A percentile compares a stretch with the other conserved stretches of the same genome.
Conservation (phyloP, 2,888 invertebrate species). For the Tineola bisselliella region DNA sequence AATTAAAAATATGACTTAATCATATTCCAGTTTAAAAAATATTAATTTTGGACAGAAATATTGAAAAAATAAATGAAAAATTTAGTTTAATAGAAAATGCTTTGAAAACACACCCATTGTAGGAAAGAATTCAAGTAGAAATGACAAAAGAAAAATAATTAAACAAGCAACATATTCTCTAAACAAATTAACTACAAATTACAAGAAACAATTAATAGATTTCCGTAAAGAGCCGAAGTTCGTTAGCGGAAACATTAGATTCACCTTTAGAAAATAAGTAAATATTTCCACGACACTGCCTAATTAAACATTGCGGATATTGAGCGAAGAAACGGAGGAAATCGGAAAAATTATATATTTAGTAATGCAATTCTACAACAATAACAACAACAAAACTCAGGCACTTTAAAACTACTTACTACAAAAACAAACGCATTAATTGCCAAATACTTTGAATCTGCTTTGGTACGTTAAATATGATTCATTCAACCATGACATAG, state of each 20-base stretch:
- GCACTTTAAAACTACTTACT: conserved; percentile 14
- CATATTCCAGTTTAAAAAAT: no score
- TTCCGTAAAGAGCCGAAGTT: not conserved
- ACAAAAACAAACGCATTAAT: no score
- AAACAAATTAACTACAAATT: not conserved
- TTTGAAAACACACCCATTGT: not conserved
- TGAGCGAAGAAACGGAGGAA: not conserved
- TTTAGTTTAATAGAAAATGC: not conserved
- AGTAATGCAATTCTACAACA: not conserved
- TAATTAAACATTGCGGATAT: conserved; percentile 5
- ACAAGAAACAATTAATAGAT: conserved; percentile 5
- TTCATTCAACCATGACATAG: conserved; percentile 17
- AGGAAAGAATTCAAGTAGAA: not conserved
- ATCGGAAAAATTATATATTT: not conserved
- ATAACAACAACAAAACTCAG: conserved; percentile 14
- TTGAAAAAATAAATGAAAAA: no score
- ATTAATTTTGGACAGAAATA: no score
- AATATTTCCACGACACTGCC: conserved; percentile 7
- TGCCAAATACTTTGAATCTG: not conserved
- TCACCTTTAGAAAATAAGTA: conserved; percentile 2
- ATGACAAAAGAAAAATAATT: not conserved
- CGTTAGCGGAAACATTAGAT: conserved; percentile 5
- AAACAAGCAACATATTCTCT: not conserved
- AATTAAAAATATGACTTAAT: not conserved
- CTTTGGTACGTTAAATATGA: conserved; percentile 14